These are phyloP conservation scores for Rhizoglyphus robini DNA, from an alignment of 1,140 invertebrate genomes.

Conservation along the genomic window DNA sequence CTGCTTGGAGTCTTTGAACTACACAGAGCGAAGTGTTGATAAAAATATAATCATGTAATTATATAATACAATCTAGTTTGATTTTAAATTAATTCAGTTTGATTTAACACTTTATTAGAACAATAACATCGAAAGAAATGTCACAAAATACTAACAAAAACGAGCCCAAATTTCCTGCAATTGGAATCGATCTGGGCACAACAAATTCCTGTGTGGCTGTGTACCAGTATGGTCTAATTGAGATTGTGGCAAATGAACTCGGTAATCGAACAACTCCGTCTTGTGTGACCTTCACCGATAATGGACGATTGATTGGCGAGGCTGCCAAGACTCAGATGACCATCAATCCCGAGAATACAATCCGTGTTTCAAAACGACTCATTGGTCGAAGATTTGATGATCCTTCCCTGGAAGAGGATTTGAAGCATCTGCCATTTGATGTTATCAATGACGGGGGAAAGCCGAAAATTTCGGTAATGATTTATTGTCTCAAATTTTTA, in stretches of 20 bases:
- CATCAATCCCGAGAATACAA: slow-evolving; percentile 88
- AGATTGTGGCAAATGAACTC: slow-evolving; percentile 34
- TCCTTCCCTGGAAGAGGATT: slow-evolving; percentile 34
- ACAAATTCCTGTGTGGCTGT: no score
- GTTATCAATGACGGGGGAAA: slow-evolving; percentile 29
- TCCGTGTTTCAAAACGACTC: slow-evolving; percentile 43
- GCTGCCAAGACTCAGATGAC: slow-evolving; percentile 43
- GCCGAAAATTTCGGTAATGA: slow-evolving; percentile 16
- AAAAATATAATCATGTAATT: no score
- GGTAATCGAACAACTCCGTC: slow-evolving; percentile 30
- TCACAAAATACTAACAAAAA: no score
- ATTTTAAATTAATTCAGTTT: no score
- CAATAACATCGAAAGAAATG: no score
- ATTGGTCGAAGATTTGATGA: slow-evolving; percentile 35
- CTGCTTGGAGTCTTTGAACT: no score
- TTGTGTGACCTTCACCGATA: slow-evolving; percentile 14
- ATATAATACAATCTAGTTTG: no score
- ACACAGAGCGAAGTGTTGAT: no score
- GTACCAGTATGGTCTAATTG: slow-evolving; percentile 32
- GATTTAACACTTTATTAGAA: no score
- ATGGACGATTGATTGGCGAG: slow-evolving; percentile 36
- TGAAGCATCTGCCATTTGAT: slow-evolving; percentile 35
- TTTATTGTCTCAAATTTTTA: no score
- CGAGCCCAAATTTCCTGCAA: no score
- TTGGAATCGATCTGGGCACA: slow-evolving; percentile 38